Percentiles rank a stretch among this genome's conserved stretches.
phyloP scores from a whole-genome alignment of 2,113 vertebrate species.

The Anas platyrhynchos region DNA sequence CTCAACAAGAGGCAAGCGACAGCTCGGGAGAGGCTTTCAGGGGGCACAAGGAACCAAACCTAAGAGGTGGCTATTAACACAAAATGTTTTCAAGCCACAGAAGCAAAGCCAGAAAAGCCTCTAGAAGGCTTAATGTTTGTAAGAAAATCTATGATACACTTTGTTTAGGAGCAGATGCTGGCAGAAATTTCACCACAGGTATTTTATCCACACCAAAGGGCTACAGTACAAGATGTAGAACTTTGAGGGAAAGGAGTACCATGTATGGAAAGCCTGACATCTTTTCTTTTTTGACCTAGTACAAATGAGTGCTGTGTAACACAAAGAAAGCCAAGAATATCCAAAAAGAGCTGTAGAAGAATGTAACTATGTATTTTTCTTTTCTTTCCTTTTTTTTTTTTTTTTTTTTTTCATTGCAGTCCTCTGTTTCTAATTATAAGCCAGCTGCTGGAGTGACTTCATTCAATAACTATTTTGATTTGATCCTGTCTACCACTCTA shows the following conservation, averaged over 20 bases:
- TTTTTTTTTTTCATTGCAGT: neutral
- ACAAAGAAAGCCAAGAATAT: slow-evolving; percentile 36
- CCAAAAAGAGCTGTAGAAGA: slow-evolving; percentile 2
- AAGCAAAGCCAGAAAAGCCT: neutral
- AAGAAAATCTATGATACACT: neutral
- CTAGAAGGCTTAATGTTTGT: neutral
- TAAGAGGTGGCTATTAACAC: neutral
- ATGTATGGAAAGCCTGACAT: neutral
- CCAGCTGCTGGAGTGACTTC: slow-evolving; percentile 60
- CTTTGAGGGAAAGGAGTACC: neutral
- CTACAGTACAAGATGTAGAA: neutral
- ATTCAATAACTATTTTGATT: slow-evolving; percentile 59
- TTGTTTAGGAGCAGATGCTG: neutral
- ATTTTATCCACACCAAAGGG: neutral
- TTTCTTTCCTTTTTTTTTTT: slow-evolving; percentile 3
- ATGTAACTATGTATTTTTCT: slow-evolving; percentile 53
- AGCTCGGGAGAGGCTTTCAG: neutral
- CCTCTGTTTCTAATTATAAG: slow-evolving; percentile 68
- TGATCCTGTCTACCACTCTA: slow-evolving; percentile 9
- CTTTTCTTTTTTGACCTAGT: neutral
- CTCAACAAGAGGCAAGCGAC: neutral
- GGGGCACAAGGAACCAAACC: neutral
- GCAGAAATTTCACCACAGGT: neutral
- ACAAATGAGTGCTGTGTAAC: neutral
- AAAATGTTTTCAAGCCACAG: neutral